phyloP scores from a whole-genome alignment of 2,797 vertebrate genomes.

The Cirrhinus mrigala region DNA sequence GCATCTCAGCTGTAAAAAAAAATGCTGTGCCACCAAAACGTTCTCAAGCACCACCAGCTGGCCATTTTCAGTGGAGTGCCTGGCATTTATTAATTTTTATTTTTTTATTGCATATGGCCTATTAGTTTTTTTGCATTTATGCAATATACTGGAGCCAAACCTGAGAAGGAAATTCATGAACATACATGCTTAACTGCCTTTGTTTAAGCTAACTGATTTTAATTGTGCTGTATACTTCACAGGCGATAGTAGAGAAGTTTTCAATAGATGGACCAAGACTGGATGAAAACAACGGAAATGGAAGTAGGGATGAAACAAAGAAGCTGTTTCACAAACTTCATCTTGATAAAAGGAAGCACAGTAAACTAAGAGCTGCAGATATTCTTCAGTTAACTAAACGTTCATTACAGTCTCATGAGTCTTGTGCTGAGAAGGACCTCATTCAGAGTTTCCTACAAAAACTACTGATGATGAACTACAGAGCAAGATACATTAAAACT shows the following conservation, averaged over 20 bases:
- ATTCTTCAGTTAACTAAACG: not conserved
- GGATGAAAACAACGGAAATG: not conserved
- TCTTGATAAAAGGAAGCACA: not conserved
- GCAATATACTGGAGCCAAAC: too few relatives aligned
- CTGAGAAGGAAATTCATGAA: too few relatives aligned
- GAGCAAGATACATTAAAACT: constrained; percentile 25
- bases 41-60: too few relatives aligned
- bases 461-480: constrained; percentile 30
- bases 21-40: too few relatives aligned
- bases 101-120: too few relatives aligned
- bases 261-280: not conserved
- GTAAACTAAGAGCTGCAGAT: constrained; percentile 18
- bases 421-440: not conserved
- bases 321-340: constrained; percentile 35
- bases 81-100: too few relatives aligned
- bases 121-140: too few relatives aligned
- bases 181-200: too few relatives aligned
- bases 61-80: too few relatives aligned
- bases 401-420: constrained; percentile 2
- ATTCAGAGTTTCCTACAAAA: constrained; percentile 33
- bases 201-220: not conserved
- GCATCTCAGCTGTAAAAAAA: too few relatives aligned
- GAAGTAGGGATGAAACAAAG: not conserved
- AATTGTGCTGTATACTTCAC: not conserved
- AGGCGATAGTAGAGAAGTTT: not conserved